A percentile compares a stretch with the other conserved stretches of the same genome.
Conservation (phyloP, 2,797 vertebrate species). For the Peromyscus eremicus region DNA sequence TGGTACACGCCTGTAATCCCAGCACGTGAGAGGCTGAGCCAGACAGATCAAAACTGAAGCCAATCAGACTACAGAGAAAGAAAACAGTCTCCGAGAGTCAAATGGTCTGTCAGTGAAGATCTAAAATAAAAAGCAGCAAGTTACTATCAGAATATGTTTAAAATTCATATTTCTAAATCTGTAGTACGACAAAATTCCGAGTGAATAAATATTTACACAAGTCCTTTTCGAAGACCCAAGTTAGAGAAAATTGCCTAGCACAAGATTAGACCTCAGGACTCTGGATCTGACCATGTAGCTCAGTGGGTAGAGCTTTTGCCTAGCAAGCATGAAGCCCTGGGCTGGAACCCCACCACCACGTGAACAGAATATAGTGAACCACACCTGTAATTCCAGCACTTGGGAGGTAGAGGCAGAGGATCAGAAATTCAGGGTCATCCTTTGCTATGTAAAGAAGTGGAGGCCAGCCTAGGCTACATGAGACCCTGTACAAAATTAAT, state of each 20-base stretch:
- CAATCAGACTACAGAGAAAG: background rate
- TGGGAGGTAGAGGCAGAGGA: background rate
- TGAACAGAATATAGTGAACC: background rate
- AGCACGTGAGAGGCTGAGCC: background rate
- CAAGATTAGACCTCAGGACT: background rate
- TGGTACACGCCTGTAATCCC: background rate
- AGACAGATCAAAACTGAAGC: background rate
- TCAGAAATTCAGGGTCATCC: background rate
- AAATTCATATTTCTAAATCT: constrained; percentile 21
- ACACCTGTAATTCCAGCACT: background rate
- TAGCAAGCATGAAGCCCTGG: background rate
- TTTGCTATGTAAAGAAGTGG: background rate
- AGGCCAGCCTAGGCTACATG: background rate
- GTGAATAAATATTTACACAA: background rate
- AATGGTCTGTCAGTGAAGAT: background rate
- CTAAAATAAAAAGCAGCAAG: background rate
- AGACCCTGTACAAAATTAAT: background rate
- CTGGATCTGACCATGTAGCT: background rate
- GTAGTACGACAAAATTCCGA: background rate
- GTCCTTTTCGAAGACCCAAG: background rate
- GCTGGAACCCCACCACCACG: background rate
- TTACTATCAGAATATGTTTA: background rate
- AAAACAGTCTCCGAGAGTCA: background rate
- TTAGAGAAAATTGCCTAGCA: background rate
- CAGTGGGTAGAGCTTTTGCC: background rate